Evolutionary conservation across 37 sponge, comb jelly and placozoan species (phyloP).

Genomic region (Cladorhizidae sp.): DNA sequence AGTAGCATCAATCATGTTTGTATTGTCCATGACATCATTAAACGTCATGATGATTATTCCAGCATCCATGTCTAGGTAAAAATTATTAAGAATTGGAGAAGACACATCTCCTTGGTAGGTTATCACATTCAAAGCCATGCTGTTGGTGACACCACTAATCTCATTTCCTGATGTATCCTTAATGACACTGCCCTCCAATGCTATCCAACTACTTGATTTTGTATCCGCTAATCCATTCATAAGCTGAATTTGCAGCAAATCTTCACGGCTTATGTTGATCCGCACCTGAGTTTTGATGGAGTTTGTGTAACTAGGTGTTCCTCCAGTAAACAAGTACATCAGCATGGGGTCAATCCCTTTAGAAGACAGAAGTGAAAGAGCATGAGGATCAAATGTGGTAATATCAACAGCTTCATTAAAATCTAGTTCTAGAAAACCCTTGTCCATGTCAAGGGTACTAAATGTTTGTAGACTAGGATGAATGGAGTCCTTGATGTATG

Average conservation of each 20-base stretch:
- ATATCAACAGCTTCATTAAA: constrained; percentile 82
- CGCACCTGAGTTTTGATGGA: constrained; percentile 33
- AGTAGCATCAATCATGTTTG: constrained; percentile 48
- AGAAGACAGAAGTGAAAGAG: constrained; percentile 11
- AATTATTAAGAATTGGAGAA: constrained; percentile 56
- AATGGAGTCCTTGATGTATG: constrained; percentile 41
- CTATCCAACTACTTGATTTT: constrained; percentile 51
- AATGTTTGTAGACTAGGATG: constrained; percentile 46
- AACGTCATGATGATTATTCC: constrained; percentile 67
- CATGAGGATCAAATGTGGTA: not conserved
- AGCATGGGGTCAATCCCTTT: not conserved
- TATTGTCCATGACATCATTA: constrained; percentile 80
- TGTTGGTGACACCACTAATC: constrained; percentile 5
- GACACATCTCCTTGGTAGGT: constrained; percentile 53
- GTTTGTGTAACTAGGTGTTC: constrained; percentile 43
- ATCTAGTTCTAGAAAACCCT: constrained; percentile 45
- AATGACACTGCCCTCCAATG: constrained; percentile 50
- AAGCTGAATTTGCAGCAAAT: constrained; percentile 69
- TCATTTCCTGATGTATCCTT: constrained; percentile 73
- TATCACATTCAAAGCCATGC: constrained; percentile 28
- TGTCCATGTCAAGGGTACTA: constrained; percentile 59
- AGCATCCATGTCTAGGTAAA: constrained; percentile 74
- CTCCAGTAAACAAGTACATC: constrained; percentile 51
- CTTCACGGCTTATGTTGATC: constrained; percentile 49
- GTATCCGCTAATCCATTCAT: constrained; percentile 45